Evolutionary conservation across 2,113 vertebrate species (phyloP).

Genomic region (Rhinoderma darwinii): DNA sequence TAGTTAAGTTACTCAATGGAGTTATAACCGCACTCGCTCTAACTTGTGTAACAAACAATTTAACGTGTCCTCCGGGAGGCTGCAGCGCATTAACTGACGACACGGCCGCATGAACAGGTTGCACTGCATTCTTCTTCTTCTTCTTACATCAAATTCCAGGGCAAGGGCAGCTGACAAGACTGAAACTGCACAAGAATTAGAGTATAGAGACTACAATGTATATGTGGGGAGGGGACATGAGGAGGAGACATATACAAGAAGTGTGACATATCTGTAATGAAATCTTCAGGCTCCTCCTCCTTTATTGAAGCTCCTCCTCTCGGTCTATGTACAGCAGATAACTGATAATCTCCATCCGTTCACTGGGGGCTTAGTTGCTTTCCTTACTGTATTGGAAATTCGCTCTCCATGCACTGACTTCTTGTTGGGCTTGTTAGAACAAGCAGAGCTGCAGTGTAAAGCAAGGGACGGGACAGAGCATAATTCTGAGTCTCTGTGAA

Average conservation of each 20-base stretch:
- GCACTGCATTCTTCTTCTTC: conserved; percentile 26
- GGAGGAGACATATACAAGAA: neutral
- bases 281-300: too few relatives aligned
- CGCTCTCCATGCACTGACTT: too few relatives aligned
- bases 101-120: neutral
- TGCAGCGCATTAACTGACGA: neutral
- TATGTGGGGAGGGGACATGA: neutral
- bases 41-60: neutral
- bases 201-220: neutral
- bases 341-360: too few relatives aligned
- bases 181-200: neutral
- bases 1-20: conserved; percentile 35
- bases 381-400: too few relatives aligned
- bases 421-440: too few relatives aligned
- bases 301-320: too few relatives aligned
- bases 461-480: too few relatives aligned
- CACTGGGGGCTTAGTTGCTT: too few relatives aligned
- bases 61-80: conserved; percentile 15
- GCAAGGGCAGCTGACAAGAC: conserved; percentile 7
- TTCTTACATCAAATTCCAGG: neutral
- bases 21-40: neutral
- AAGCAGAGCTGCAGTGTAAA: too few relatives aligned
- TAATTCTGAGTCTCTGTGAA: too few relatives aligned
- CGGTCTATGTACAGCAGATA: too few relatives aligned
- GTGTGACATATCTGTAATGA: too few relatives aligned